Base-by-base conservation (phyloP, 92 coral and sea anemone species). In the Zoanthus gigantus region DNA sequence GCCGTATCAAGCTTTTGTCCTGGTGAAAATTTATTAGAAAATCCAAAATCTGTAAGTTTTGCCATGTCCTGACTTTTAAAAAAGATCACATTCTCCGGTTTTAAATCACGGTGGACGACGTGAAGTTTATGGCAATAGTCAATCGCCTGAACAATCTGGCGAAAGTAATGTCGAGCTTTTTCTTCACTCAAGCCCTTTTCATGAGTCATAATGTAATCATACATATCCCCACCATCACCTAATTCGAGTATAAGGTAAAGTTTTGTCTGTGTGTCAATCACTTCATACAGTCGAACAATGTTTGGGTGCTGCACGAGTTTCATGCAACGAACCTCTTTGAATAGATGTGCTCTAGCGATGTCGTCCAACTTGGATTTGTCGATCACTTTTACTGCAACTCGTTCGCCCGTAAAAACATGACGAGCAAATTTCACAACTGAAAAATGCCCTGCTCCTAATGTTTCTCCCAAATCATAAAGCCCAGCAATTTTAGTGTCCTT, bases 151-250 rank as follows among this genome's bases (percentile, higher is more conserved):
- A 97, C 98, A 78, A 97, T 97, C 92, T 97, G 99, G 83, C 96
- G 93, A 85, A 97, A 97, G 78, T 96, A 97, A 78, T 94, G 98
- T 48, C 98, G 95, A 6, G 99, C 99, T 83, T 91, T 94, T 86
- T 97, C 98, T 83, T 97, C 99, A 71, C 89, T 78, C 45, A 97
- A 86, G 6, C 99, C 99, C 77, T 91, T 93, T 68, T 97, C 99
- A 69, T 97, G 99, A 78, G 96, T 95, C 97, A 97, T 97, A 82
- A 97, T 97, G 54, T 97, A 97, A 77, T 97, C 99, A 71, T 97
- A 97, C 99, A 97, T 95, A 81, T 97, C 99, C 23, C 99, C 99
- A 0, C 99, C 99, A 83, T 97, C 99, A 85, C 99, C 99, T 7
- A 97, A 85, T 83, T 97, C 99, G 77, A 92, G 99, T 10, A 97